Evolutionary conservation across 1,140 invertebrate species (phyloP).

Genomic region (Mylabris phalerata): DNA sequence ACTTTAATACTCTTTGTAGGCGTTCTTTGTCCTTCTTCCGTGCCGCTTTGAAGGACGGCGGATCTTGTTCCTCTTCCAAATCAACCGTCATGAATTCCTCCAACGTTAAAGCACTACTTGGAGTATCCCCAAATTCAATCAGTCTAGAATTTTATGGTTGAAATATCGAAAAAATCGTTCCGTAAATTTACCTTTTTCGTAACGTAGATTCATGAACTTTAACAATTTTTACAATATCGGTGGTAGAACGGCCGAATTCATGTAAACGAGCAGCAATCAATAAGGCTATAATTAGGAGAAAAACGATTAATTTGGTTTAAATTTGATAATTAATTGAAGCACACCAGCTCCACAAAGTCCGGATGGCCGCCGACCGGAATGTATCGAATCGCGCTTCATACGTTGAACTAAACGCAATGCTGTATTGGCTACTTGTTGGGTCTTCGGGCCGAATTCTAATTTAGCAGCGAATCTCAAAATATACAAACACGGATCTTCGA

Average conservation of each 20-base stretch:
- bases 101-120: constrained; percentile 80
- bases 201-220: constrained; percentile 93
- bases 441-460: constrained; percentile 86
- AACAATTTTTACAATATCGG: constrained; percentile 90
- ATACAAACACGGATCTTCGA: constrained; percentile 89
- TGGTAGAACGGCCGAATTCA: constrained; percentile 79
- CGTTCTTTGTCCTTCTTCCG: constrained; percentile 79
- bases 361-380: constrained; percentile 90
- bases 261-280: constrained; percentile 90
- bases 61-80: constrained; percentile 93
- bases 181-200: constrained; percentile 62
- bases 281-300: constrained; percentile 59
- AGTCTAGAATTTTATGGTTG: constrained; percentile 49
- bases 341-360: constrained; percentile 92
- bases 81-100: constrained; percentile 98
- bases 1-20: constrained; percentile 56
- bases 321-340: neutral
- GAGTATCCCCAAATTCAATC: constrained; percentile 93
- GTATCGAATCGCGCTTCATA: constrained; percentile 98
- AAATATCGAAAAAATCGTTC: neutral
- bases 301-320: neutral
- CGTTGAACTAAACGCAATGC: constrained; percentile 87
- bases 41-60: constrained; percentile 87
- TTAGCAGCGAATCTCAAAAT: constrained; percentile 91
- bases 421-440: constrained; percentile 91